Percentiles rank a stretch among this genome's conserved stretches.
phyloP scores from a whole-genome alignment of 1,140 invertebrate genomes.

The Parasteatoda tepidariorum region DNA sequence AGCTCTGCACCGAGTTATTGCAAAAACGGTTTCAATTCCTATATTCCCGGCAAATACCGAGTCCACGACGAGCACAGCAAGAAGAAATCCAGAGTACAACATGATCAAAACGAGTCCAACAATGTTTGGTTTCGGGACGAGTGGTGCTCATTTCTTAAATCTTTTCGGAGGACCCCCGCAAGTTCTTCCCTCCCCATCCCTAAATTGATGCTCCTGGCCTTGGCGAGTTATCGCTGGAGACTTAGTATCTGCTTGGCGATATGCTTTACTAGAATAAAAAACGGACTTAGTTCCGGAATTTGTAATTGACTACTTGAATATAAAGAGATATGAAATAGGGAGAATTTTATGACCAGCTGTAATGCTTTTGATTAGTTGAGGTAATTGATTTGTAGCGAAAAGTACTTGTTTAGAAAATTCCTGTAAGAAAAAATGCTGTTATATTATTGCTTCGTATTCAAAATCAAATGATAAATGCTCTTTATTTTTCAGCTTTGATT shows the following conservation, averaged over 20 bases:
- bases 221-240: constrained; percentile 45
- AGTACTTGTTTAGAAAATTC: too few species aligned
- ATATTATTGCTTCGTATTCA: too few species aligned
- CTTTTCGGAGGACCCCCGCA: constrained; percentile 37
- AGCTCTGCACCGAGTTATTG: constrained; percentile 36
- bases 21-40: constrained; percentile 12
- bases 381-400: too few species aligned
- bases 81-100: not conserved
- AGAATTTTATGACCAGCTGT: not conserved
- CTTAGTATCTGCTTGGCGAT: not conserved
- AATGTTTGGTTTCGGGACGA: constrained; percentile 42
- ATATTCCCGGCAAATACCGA: not conserved
- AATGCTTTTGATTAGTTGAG: not conserved
- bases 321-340: not conserved
- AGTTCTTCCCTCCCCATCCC: not conserved
- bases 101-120: not conserved
- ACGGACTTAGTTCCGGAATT: too few species aligned
- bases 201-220: not conserved
- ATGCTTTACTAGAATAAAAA: not conserved
- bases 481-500: too few species aligned
- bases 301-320: not conserved
- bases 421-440: too few species aligned
- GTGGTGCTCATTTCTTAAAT: constrained; percentile 21
- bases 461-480: too few species aligned
- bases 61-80: not conserved